phyloP scores from a whole-genome alignment of 2,888 invertebrate species.

The Helobdella robusta region DNA sequence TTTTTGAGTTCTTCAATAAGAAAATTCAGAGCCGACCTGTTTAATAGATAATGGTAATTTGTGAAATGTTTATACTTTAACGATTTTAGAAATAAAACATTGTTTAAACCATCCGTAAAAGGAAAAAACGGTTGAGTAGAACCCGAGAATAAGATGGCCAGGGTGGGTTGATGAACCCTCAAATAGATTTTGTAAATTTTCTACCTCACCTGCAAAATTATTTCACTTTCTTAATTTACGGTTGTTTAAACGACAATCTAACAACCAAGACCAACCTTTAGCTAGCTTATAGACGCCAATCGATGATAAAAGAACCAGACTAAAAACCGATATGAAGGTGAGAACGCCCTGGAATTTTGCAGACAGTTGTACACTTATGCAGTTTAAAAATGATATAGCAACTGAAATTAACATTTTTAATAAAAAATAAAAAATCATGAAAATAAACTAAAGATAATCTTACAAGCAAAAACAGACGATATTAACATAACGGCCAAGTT shows the following conservation, averaged over 20 bases:
- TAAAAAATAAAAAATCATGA: conserved; percentile 23
- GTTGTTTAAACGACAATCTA: conserved; percentile 30
- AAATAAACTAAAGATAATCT: background rate
- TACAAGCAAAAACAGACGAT: conserved; percentile 41
- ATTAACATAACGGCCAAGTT: conserved; percentile 38
- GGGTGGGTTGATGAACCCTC: conserved; percentile 52
- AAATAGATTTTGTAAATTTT: conserved; percentile 38
- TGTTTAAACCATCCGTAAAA: conserved; percentile 51
- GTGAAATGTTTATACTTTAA: background rate
- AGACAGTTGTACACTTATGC: conserved; percentile 41
- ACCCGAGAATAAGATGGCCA: conserved; percentile 54
- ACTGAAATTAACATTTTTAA: conserved; percentile 8
- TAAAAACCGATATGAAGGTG: conserved; percentile 39
- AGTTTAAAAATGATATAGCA: conserved; percentile 38
- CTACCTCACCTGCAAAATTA: conserved; percentile 14
- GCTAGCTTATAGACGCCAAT: conserved; percentile 75
- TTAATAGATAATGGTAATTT: conserved; percentile 29
- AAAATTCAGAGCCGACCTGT: conserved; percentile 47
- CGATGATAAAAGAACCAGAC: conserved; percentile 64
- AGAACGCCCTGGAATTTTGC: conserved; percentile 41
- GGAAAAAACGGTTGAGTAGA: conserved; percentile 47
- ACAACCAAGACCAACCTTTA: conserved; percentile 56
- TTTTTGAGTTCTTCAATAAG: conserved; percentile 46
- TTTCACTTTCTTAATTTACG: background rate
- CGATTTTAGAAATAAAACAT: too few species aligned